Evolutionary conservation across 1,140 invertebrate species (phyloP).

Genomic region (Lasaia peninsularis): DNA sequence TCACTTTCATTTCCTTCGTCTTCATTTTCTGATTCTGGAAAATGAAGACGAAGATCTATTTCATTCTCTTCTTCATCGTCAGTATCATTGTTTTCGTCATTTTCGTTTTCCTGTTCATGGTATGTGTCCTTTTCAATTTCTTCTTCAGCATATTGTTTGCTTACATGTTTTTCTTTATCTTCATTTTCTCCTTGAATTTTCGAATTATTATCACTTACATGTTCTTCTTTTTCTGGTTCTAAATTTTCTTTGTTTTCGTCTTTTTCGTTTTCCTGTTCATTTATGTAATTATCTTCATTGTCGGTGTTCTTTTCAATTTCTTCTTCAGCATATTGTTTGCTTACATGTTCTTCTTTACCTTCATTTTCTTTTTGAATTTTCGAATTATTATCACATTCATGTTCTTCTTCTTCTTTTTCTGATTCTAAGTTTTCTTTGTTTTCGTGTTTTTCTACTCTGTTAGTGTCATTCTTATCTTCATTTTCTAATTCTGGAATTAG

Average conservation of each 20-base stretch:
- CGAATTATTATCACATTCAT: too few species aligned
- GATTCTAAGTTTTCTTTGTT: too few species aligned
- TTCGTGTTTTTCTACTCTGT: neutral
- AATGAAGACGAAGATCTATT: too few species aligned
- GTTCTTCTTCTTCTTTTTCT: too few species aligned
- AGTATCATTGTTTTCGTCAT: neutral
- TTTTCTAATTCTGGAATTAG: too few species aligned
- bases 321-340: neutral
- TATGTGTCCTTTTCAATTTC: neutral
- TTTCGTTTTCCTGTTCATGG: neutral
- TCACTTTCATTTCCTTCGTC: constrained; percentile 19
- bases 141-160: neutral
- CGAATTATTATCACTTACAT: too few species aligned
- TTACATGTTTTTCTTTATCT: neutral
- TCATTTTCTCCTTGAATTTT: neutral
- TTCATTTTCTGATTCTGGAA: constrained; percentile 12
- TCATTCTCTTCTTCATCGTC: neutral
- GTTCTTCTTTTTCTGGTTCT: too few species aligned
- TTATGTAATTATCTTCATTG: neutral
- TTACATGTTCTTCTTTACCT: neutral
- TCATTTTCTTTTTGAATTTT: neutral
- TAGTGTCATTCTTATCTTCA: neutral
- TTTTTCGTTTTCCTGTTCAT: neutral
- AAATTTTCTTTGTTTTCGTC: neutral
- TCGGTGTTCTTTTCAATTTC: neutral